These are phyloP conservation scores for Hydractinia symbiolongicarpus DNA, from an alignment of 30 jellyfish, hydroid and myxozoan species.

Conservation along the genomic window DNA sequence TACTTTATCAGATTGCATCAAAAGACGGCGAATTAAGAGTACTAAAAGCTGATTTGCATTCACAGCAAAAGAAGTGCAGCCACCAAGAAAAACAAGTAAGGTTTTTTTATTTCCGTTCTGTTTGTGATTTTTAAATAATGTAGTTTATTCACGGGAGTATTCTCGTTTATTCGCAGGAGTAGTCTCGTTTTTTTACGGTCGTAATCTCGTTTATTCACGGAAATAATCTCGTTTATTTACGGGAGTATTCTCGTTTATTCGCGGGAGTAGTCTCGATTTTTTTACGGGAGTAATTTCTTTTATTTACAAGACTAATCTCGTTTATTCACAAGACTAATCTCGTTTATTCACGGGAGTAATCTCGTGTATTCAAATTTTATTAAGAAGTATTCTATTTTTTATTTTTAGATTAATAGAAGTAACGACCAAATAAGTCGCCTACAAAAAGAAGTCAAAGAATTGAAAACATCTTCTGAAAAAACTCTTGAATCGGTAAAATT, in stretches of 20 bases:
- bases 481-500: neutral
- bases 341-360: too few relatives aligned
- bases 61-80: conserved; percentile 52
- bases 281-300: too few relatives aligned
- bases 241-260: too few relatives aligned
- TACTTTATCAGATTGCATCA: conserved; percentile 45
- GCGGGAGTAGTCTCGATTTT: too few relatives aligned
- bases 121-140: too few relatives aligned
- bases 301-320: too few relatives aligned
- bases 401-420: neutral
- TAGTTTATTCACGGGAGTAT: too few relatives aligned
- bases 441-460: conserved; percentile 8
- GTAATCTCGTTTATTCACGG: too few relatives aligned
- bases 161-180: too few relatives aligned
- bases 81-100: conserved; percentile 66
- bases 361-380: neutral
- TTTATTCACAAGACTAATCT: too few relatives aligned
- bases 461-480: neutral
- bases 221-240: too few relatives aligned
- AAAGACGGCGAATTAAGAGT: conserved; percentile 83
- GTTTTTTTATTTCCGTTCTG: neutral
- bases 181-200: too few relatives aligned
- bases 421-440: conserved; percentile 7
- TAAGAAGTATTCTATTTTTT: neutral
- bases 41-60: conserved; percentile 71